Percentiles rank a stretch among this genome's conserved stretches.
Evolutionary conservation across 2,888 invertebrate species (phyloP).

Genomic region (Thera obeliscata): DNA sequence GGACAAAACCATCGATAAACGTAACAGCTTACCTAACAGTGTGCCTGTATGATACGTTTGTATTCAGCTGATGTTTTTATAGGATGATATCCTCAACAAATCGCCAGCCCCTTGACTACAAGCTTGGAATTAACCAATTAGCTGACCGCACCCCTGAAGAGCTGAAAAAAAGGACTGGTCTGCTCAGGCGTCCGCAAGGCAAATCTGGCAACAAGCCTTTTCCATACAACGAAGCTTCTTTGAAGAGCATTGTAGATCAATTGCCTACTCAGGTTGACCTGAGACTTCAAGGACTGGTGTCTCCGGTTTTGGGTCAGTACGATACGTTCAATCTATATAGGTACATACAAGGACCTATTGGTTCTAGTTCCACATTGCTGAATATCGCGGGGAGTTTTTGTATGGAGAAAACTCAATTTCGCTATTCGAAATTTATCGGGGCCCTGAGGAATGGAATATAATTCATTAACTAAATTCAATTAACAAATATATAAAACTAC

Average conservation of each 20-base stretch:
- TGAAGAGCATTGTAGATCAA: slow-evolving; percentile 44
- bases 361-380: too few species aligned
- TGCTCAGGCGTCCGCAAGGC: slow-evolving; percentile 50
- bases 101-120: slow-evolving; percentile 59
- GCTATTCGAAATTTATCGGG: too few species aligned
- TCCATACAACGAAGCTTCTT: slow-evolving; percentile 54
- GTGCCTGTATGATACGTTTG: neutral
- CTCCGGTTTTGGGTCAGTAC: slow-evolving; percentile 61
- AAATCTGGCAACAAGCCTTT: slow-evolving; percentile 60
- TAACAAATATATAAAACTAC: too few species aligned
- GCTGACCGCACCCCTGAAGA: slow-evolving; percentile 66
- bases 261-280: slow-evolving; percentile 62
- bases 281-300: slow-evolving; percentile 59
- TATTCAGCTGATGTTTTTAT: neutral
- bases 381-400: too few species aligned
- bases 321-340: neutral
- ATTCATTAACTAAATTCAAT: too few species aligned
- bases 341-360: too few species aligned
- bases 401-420: too few species aligned
- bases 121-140: slow-evolving; percentile 64
- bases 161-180: slow-evolving; percentile 55
- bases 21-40: too few species aligned
- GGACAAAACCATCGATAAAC: too few species aligned
- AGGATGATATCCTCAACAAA: slow-evolving; percentile 58
- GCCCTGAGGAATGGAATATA: too few species aligned